Evolutionary conservation across 2,888 invertebrate species (phyloP), one percentile per base, ranked within the genome.

Genomic region (Acrobasis suavella): DNA sequence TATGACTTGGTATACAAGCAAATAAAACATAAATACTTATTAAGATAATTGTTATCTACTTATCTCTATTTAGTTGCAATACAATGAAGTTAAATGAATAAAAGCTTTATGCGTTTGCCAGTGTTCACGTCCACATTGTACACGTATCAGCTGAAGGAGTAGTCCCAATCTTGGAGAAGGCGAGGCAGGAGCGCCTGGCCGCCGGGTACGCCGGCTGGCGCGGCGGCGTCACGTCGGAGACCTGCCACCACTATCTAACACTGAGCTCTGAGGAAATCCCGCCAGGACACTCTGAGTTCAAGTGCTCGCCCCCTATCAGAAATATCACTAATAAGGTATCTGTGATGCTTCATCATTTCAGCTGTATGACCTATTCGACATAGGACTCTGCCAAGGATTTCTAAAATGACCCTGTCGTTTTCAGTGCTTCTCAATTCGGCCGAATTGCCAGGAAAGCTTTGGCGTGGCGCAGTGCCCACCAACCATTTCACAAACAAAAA

Each of bases 291-390:
- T 94, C 95, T 0, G 93, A 95, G 75, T 95, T 85, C 72, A 96
- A 95, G 76, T 95, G 95, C 65, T 93, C 94, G 56, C 95, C 95
- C 1, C 95, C 95, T 0, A 94, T 96, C 65, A 88, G 95, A 17
- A 86, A 88, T 55, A 82, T 82, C 42, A 72, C 80, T 1, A 95
- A 95, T 80, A 90, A 85, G 85, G 94, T 93, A 39, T 8, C 32
- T 32, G 32, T 7, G 32, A 32, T 32, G 32, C 32, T 7, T 32
- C 8, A 32, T 32, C 32, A 32, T 7, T 32, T 32, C 32, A 32
- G 32, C 32, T 8, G 7, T 32, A 32, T 32, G 7, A 7, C 8
- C 32, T 8, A 32, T 22, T 22, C 2, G 5, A 5, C 5, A 22
- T 5, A 22, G 22, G 22, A 22, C 32, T 32, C 32, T 32, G 2